These are phyloP conservation scores for Cloeon dipterum DNA, from an alignment of 2,888 invertebrate species.

Conservation along the genomic window DNA sequence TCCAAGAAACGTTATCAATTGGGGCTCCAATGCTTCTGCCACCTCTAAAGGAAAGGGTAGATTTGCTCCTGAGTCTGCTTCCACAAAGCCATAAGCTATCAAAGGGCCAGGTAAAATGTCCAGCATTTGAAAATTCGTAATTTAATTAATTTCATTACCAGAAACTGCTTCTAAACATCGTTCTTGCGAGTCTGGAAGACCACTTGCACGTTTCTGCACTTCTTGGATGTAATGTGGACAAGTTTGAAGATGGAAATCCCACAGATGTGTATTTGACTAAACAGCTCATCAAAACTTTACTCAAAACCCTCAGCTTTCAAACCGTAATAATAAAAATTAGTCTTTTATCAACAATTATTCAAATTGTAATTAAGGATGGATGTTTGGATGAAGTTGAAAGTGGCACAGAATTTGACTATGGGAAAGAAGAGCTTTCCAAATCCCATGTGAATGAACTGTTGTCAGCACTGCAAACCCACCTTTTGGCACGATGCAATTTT, in stretches of 20 bases:
- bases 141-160: constrained; percentile 9
- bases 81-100: constrained; percentile 27
- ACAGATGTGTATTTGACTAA: constrained; percentile 18
- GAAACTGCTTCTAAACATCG: constrained; percentile 31
- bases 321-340: constrained; percentile 25
- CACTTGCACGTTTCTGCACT: constrained; percentile 30
- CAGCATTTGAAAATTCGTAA: not conserved
- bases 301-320: constrained; percentile 25
- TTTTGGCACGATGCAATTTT: constrained; percentile 24
- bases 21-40: constrained; percentile 34
- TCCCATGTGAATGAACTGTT: constrained; percentile 25
- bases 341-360: not conserved
- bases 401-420: too few relatives aligned
- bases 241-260: constrained; percentile 10
- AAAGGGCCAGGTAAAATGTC: constrained; percentile 24
- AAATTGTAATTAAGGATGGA: not conserved
- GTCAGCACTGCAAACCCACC: constrained; percentile 31
- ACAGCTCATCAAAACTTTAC: constrained; percentile 27
- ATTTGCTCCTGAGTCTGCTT: constrained; percentile 28
- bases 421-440: too few relatives aligned
- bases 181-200: constrained; percentile 33
- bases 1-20: constrained; percentile 29
- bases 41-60: constrained; percentile 29
- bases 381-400: too few relatives aligned
- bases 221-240: constrained; percentile 20